A percentile compares a stretch with the other conserved stretches of the same genome.
Conservation (phyloP, 2,113 vertebrate species). For the Leucoraja erinaceus region DNA sequence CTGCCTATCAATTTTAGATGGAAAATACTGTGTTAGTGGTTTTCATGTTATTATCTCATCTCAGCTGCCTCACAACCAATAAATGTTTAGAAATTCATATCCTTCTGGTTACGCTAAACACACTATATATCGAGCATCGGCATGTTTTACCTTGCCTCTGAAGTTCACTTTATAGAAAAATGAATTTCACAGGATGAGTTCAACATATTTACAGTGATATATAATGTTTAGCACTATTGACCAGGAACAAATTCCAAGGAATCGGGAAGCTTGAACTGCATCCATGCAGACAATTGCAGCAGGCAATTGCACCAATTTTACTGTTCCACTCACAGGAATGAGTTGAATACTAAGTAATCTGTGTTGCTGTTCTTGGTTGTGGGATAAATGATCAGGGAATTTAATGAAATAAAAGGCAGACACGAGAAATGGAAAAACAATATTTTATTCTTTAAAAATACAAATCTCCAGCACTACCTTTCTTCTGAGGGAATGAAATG, state of each 20-base stretch:
- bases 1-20: background rate
- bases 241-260: no score
- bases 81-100: background rate
- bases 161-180: no score
- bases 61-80: background rate
- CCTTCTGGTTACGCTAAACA: no score
- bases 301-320: background rate
- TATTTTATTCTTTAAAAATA: no score
- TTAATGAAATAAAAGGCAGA: no score
- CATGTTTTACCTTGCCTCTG: no score
- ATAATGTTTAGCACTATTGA: no score
- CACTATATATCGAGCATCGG: no score
- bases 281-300: background rate
- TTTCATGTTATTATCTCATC: background rate
- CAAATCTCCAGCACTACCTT: background rate
- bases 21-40: background rate
- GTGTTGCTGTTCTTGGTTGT: background rate
- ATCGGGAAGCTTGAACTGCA: background rate
- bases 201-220: no score
- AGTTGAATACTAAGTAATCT: background rate
- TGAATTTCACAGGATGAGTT: no score
- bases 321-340: background rate
- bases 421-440: no score
- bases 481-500: no score
- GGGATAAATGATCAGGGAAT: background rate